Base-by-base conservation (phyloP, 2,113 vertebrate genomes). In the Bubo bubo region DNA sequence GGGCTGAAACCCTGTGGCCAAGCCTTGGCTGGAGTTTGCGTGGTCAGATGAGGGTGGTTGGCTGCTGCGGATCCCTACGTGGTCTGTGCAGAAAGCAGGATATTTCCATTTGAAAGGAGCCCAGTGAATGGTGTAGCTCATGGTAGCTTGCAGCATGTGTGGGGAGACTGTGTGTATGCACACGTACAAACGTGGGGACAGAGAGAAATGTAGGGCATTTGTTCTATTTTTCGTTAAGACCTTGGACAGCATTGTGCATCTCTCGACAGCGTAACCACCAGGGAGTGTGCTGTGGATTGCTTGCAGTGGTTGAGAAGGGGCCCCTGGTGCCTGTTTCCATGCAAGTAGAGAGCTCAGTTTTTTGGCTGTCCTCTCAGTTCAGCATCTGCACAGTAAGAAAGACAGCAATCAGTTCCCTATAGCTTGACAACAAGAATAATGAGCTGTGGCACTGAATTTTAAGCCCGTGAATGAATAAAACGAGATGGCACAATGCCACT, bases 21-120 rank as follows among this genome's bases (percentile, higher is more conserved):
- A 52, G 32, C 45, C 22, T 16, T 23, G 67, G 63, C 59, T 80
- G 72, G 41, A 41, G 64, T 4, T 30, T 12, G 18, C 1, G 10
- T 45, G 22, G 50, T 52, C 22, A 1, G 60, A 30, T 18, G 39
- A 52, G 82, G 62, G 27, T 4, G 50, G 30, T 28, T 2, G 1
- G 24, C 45, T 43, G 63, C 49, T 59, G 55, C 66, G 0, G 6
- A 26, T 34, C 35, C 58, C n/a, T 28, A 0, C 4, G 0, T 20
- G 49, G 6, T 16, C 58, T 70, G 39, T 50, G 72, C 76, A 63
- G 47, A 58, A 74, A 32, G 50, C 22, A 8, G 18, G 30, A 1
- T 32, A 30, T 56, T 81, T 64, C 83, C 49, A 10, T 67, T 15
- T 41, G 87, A 52, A 74, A 82, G 84, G 37, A 75, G 12, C 56